Conservation (phyloP, 2,888 invertebrate genomes). For the Amphipoea oculea region DNA sequence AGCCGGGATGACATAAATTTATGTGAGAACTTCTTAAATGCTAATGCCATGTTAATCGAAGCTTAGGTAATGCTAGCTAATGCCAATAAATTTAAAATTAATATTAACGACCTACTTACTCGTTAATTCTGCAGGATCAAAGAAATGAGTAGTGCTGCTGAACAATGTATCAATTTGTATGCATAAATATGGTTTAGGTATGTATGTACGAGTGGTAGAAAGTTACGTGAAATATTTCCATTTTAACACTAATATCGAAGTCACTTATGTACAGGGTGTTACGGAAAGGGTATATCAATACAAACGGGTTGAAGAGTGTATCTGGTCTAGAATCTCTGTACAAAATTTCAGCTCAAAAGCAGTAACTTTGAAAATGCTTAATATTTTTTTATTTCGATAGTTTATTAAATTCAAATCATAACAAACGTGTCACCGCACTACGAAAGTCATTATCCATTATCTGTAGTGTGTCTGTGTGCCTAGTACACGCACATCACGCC, state of each 20-base stretch:
- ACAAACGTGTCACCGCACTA: too few species aligned
- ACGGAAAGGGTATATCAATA: too few species aligned
- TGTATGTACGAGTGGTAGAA: background rate
- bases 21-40: background rate
- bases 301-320: too few species aligned
- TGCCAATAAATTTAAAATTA: slow-evolving; percentile 32
- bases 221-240: slow-evolving; percentile 13
- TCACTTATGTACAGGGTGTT: too few species aligned
- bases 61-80: slow-evolving; percentile 9
- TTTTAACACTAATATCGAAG: slow-evolving; percentile 15
- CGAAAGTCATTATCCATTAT: too few species aligned
- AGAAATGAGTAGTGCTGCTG: slow-evolving; percentile 21
- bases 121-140: background rate
- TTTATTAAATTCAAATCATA: too few species aligned
- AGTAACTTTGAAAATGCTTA: too few species aligned
- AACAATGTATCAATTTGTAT: slow-evolving; percentile 40
- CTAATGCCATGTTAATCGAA: slow-evolving; percentile 23
- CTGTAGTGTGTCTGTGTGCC: too few species aligned
- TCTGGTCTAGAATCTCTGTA: too few species aligned
- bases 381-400: too few species aligned
- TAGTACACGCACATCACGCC: too few species aligned
- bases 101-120: slow-evolving; percentile 32
- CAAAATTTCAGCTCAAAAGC: too few species aligned
- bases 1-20: background rate
- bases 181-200: slow-evolving; percentile 10